Base-by-base conservation (phyloP, 2,797 vertebrate genomes). In the Mormyrops attenuatus region DNA sequence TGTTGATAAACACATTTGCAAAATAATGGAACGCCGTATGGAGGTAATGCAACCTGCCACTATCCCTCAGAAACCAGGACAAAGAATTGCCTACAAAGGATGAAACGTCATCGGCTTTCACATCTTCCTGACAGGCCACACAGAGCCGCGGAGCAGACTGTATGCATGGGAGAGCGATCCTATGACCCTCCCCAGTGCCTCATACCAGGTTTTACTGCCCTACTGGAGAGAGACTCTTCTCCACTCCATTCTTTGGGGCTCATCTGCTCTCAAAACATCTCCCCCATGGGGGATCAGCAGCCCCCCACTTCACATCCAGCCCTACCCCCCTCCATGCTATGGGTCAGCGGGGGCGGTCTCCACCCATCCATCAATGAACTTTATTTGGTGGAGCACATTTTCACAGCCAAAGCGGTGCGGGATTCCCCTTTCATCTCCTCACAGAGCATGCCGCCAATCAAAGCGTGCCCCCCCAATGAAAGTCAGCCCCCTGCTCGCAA, bases 401-500 rank as follows among this genome's bases (percentile, higher is more conserved):
- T 87, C 73, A 85, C 30, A 57, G 38, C 52, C 17, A 52, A 53
- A 50, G 88, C 87, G 88, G 47, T 15, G 52, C 82, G 26, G 34
- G 82, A 77, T 85, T 69, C 63, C 47, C 88, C 69, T 77, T 85
- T 88, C 80, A 89, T 73, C 87, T 90, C 57, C 66, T 84, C 84
- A 55, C 87, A 77, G 85, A 53, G 88, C 90, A 89, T 87, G 89
- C 89, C 89, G 89, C 88, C 84, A 88, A 89, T 86, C 87, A 86
- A 95, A 95, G 95, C 93, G 90, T 91, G 89, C 90, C 60, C 92
- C 94, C 85, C 94, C 94, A 95, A 95, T 96, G 94, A 95, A 96
- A 97, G 96, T 96, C 95, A 96, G 95, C 95, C 95, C 94, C 93
- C 90, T 92, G 93, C 96, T 96, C 96, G 96, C 94, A 95, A 96